Percentiles rank a stretch among this genome's conserved stretches.
Evolutionary conservation across 2,888 invertebrate genomes (phyloP).

Genomic region (Dicranocentrus wangi): DNA sequence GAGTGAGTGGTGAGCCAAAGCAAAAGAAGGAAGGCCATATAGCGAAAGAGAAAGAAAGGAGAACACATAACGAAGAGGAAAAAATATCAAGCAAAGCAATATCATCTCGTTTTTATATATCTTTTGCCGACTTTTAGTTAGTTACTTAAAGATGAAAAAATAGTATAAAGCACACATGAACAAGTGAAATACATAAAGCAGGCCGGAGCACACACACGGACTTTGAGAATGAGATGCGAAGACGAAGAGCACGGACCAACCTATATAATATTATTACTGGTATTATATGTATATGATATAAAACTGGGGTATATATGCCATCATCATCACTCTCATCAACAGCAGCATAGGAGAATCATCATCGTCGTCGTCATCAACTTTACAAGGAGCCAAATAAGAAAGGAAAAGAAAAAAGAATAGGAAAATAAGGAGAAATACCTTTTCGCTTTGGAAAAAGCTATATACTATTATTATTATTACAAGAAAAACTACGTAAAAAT

Average conservation of each 20-base stretch:
- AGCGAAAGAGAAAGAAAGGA: slow-evolving; percentile 45
- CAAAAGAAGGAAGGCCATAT: slow-evolving; percentile 22
- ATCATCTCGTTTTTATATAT: slow-evolving; percentile 62
- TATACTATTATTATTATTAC: slow-evolving; percentile 42
- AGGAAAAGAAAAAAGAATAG: slow-evolving; percentile 49
- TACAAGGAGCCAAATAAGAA: slow-evolving; percentile 45
- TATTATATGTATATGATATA: too few relatives aligned
- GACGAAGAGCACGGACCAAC: slow-evolving; percentile 56
- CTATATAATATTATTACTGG: slow-evolving; percentile 48
- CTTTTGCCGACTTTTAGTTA: slow-evolving; percentile 63
- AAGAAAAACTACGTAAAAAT: slow-evolving; percentile 3
- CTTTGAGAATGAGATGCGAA: slow-evolving; percentile 47
- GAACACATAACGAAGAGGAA: slow-evolving; percentile 63
- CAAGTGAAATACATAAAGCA: slow-evolving; percentile 51
- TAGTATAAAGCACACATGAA: slow-evolving; percentile 57
- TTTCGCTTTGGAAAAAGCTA: slow-evolving; percentile 31
- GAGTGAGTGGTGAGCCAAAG: slow-evolving; percentile 61
- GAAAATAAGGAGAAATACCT: slow-evolving; percentile 36
- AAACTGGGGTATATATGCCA: slow-evolving; percentile 29
- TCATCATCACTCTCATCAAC: slow-evolving; percentile 54
- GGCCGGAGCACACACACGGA: slow-evolving; percentile 33
- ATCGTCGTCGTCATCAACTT: slow-evolving; percentile 12
- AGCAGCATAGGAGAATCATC: slow-evolving; percentile 38
- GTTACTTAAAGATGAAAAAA: slow-evolving; percentile 64
- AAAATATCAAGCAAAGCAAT: slow-evolving; percentile 66